Evolutionary conservation across 2,113 vertebrate genomes (phyloP), one percentile per base, ranked within the genome.

Genomic region (Mesocricetus auratus): DNA sequence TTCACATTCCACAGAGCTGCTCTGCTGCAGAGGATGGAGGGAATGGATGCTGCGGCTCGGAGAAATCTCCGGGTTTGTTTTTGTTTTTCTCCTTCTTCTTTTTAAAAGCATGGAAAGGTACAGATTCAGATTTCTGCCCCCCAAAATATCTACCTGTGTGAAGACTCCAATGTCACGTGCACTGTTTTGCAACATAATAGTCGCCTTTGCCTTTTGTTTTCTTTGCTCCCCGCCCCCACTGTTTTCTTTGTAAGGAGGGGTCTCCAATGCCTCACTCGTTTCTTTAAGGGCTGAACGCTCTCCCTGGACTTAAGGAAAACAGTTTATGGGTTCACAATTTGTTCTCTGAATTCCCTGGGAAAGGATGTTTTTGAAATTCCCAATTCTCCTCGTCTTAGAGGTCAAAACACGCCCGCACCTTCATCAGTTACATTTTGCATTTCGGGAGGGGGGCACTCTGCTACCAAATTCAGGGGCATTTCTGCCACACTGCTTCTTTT

Each of bases 361-460:
- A 29, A 31, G 6, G 60, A 86, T 82, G 75, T 11, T 58, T 94
- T 77, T 89, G 66, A 91, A 94, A 94, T 89, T 96, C 66, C 62
- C 75, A 77, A 68, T 86, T 93, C 42, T 94, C 69, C n/a, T 33
- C 10, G 31, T 92, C 85, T 96, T 62, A 88, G 75, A 62, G 42
- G n/a, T 19, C 39, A 33, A 21, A 50, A 22, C n/a, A 58, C 3
- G 62, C 8, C 39, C 85, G 62, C 8, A 47, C 85, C 79, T 91
- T 64, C 45, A 50, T 45, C 83, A 66, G 77, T 5, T 50, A 36
- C 2, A 0, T n/a, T 24, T 79, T 60, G 16, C 42, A 71, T 64
- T 86, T 50, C 64, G 39, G 31, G 42, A 39, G 68, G 36, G 39
- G 17, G 12, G 2, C 39, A 7, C 53, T 75, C 39, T 78, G 50